Evolutionary conservation across 2,113 vertebrate species (phyloP).

Genomic region (Dissostichus mawsoni): DNA sequence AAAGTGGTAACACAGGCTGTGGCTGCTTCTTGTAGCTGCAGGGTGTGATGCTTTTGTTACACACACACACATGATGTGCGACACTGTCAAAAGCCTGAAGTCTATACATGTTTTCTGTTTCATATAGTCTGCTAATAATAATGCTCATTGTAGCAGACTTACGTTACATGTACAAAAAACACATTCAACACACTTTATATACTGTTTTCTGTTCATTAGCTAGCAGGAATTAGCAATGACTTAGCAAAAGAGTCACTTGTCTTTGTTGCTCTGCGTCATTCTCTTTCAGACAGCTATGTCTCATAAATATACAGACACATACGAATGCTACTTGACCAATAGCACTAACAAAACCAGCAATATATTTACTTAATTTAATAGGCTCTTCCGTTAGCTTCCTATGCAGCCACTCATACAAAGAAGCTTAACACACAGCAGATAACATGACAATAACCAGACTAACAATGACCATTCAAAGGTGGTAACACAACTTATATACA

Average conservation of each 20-base stretch:
- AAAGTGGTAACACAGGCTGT: not conserved
- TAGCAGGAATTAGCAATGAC: not conserved
- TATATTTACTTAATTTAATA: not conserved
- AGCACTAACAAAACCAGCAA: no score
- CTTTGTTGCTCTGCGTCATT: constrained; percentile 12
- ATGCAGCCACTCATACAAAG: constrained; percentile 15
- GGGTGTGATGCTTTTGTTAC: constrained; percentile 26
- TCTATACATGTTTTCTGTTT: not conserved
- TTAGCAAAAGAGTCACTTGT: not conserved
- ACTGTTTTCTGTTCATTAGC: not conserved
- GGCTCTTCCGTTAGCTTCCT: not conserved
- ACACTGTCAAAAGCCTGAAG: not conserved
- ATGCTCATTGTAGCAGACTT: not conserved
- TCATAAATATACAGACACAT: not conserved
- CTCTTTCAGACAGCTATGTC: not conserved
- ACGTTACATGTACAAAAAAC: no score
- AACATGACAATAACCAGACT: rapidly evolving
- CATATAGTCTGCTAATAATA: not conserved
- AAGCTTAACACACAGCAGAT: not conserved
- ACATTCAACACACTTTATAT: not conserved
- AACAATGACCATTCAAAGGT: not conserved
- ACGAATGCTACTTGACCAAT: not conserved
- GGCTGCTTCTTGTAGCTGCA: not conserved
- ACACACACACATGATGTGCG: not conserved
- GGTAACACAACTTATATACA: rapidly evolving